Evolutionary conservation across 1,140 invertebrate genomes (phyloP).

Genomic region (Drosophila repletoides): DNA sequence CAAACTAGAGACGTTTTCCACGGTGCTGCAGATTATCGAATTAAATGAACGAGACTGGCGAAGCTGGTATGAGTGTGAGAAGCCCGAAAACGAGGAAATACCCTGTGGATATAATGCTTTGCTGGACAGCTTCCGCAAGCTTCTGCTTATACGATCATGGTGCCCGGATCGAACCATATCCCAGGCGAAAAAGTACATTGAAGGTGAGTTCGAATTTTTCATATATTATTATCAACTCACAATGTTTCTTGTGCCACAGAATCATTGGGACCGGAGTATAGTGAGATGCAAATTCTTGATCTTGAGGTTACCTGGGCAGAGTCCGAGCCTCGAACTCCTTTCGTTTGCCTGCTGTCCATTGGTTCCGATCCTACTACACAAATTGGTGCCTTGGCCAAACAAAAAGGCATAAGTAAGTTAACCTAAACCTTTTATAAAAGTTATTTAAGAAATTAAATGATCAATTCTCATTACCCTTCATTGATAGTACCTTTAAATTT

Average conservation of each 20-base stretch:
- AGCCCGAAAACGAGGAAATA: conserved; percentile 94
- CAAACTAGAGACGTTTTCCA: conserved; percentile 91
- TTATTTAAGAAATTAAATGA: too few relatives aligned
- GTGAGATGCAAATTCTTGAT: conserved; percentile 95
- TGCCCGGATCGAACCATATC: conserved; percentile 97
- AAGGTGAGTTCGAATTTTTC: conserved; percentile 82
- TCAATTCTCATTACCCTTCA: too few relatives aligned
- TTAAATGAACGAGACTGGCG: conserved; percentile 95
- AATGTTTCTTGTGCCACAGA: conserved; percentile 83
- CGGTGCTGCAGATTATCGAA: conserved; percentile 92
- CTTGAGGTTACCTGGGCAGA: conserved; percentile 95
- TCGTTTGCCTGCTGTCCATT: conserved; percentile 96
- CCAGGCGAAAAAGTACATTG: conserved; percentile 94
- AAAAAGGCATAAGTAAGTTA: conserved; percentile 90
- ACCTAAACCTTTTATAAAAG: background rate
- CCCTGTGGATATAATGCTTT: conserved; percentile 95
- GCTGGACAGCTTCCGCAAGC: conserved; percentile 94
- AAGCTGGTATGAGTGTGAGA: conserved; percentile 96
- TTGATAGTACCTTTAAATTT: too few relatives aligned
- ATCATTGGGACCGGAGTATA: conserved; percentile 94
- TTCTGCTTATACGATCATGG: conserved; percentile 96
- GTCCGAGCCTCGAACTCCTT: conserved; percentile 92
- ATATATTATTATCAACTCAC: background rate
- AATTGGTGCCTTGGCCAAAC: conserved; percentile 93
- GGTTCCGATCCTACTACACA: conserved; percentile 98